phyloP scores from a whole-genome alignment of 64 coral and sea anemone species.

The Trachythela sp. region DNA sequence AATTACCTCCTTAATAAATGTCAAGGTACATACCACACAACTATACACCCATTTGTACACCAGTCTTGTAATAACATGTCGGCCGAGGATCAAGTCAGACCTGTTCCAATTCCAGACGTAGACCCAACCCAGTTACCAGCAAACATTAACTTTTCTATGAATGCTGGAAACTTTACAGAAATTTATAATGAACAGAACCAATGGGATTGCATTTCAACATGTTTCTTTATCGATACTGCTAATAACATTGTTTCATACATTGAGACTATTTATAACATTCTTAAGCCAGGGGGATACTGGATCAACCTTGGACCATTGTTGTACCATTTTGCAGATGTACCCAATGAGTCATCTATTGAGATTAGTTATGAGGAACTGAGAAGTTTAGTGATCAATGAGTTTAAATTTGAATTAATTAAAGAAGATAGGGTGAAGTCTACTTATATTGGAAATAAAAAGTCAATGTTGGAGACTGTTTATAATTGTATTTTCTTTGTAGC shows the following conservation, averaged over 20 bases:
- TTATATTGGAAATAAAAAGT: constrained; percentile 78
- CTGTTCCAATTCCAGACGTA: constrained; percentile 82
- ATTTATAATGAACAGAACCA: constrained; percentile 61
- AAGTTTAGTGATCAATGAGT: constrained; percentile 61
- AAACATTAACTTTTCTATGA: constrained; percentile 81
- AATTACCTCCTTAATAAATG: constrained; percentile 94
- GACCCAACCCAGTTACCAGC: constrained; percentile 68
- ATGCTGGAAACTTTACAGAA: constrained; percentile 83
- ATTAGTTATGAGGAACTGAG: constrained; percentile 88
- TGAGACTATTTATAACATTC: constrained; percentile 76
- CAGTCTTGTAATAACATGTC: constrained; percentile 81
- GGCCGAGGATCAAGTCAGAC: constrained; percentile 64
- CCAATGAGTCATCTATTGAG: constrained; percentile 86
- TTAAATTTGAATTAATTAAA: constrained; percentile 89
- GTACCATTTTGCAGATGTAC: constrained; percentile 88
- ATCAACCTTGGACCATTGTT: constrained; percentile 90
- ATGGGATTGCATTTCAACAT: constrained; percentile 83
- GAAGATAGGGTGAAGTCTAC: constrained; percentile 65
- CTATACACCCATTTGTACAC: constrained; percentile 85
- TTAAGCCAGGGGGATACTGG: constrained; percentile 94
- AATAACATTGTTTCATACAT: constrained; percentile 86
- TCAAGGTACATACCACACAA: constrained; percentile 47
- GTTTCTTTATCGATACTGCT: constrained; percentile 95
- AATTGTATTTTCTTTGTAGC: constrained; percentile 90
- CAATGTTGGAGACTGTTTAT: constrained; percentile 85